Base-by-base conservation (phyloP, 2,797 vertebrate species). In the Microtus obscurus region DNA sequence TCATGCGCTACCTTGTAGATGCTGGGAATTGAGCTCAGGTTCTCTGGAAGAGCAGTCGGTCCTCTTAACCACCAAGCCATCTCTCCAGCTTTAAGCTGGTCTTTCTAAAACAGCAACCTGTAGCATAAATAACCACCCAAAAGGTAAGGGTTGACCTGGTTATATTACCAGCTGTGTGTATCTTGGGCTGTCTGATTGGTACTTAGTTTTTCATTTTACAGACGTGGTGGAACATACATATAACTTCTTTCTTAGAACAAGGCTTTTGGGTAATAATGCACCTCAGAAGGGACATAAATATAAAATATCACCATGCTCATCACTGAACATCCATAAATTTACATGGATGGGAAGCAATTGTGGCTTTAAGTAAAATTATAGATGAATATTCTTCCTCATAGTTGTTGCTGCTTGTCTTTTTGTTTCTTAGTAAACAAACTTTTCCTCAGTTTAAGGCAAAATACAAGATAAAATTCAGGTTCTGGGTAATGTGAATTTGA, bases 371-470 rank as follows among this genome's bases (percentile, higher is more conserved):
- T 90, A 67, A 93, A 90, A 79, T 74, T 74, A 5, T 56, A 90
- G 73, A 31, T 86, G 67, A 94, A 86, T 71, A 63, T 85, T 56
- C n/a, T 88, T 74, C 37, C 25, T 69, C 19, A 51, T 61, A 48
- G 14, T 51, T 90, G 16, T 51, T 94, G 51, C 67, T 31, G 59
- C 76, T 27, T 80, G 81, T 88, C 67, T 89, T 76, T 16, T 86
- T 92, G 77, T 76, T 77, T 96, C 45, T 56, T 86, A 25, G 73
- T 65, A 92, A 16, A 96, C 14, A 82, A 94, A 96, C 61, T 65
- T n/a, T 12, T 87, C 13, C 82, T 92, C 14, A 69, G 71, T 96
- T 87, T 95, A 91, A 91, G 59, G 29, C 85, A 97, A 63, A 95
- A 93, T 87, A 89, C 12, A 91, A 77, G 43, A 53, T 85, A 79